phyloP scores from a whole-genome alignment of 2,113 vertebrate species.

The Leptosomus discolor region DNA sequence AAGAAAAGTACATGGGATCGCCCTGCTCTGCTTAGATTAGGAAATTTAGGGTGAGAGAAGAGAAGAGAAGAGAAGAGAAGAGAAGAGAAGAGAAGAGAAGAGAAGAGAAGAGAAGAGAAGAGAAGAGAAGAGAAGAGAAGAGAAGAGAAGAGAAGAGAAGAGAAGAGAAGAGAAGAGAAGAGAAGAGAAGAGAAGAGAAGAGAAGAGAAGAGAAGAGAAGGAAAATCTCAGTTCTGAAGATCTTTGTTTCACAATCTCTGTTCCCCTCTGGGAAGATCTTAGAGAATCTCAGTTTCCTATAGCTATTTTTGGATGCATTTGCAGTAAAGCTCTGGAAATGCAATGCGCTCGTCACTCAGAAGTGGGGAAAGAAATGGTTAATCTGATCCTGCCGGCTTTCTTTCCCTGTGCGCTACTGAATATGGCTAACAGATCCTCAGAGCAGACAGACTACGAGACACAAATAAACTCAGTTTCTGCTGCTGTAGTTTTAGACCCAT shows the following conservation, averaged over 20 bases:
- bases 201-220: background rate
- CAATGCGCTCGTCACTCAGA: background rate
- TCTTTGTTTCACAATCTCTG: background rate
- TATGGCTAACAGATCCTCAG: background rate
- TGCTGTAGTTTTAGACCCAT: slow-evolving; percentile 31
- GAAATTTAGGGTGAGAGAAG: background rate
- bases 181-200: background rate
- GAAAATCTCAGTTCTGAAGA: background rate
- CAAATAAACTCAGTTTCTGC: slow-evolving; percentile 60
- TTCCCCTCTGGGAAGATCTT: background rate
- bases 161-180: background rate
- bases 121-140: background rate
- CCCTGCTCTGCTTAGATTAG: background rate
- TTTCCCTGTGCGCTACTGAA: background rate
- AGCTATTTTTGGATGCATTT: background rate
- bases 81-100: background rate
- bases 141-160: background rate
- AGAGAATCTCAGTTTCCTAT: background rate
- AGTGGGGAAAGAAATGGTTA: background rate
- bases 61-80: background rate
- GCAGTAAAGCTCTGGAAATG: background rate
- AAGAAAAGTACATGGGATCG: background rate
- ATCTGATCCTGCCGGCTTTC: background rate
- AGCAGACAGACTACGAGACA: slow-evolving; percentile 35
- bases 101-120: background rate